Evolutionary conservation across 2,113 vertebrate genomes (phyloP), one percentile per base, ranked within the genome.

Genomic region (Toxostoma redivivum): DNA sequence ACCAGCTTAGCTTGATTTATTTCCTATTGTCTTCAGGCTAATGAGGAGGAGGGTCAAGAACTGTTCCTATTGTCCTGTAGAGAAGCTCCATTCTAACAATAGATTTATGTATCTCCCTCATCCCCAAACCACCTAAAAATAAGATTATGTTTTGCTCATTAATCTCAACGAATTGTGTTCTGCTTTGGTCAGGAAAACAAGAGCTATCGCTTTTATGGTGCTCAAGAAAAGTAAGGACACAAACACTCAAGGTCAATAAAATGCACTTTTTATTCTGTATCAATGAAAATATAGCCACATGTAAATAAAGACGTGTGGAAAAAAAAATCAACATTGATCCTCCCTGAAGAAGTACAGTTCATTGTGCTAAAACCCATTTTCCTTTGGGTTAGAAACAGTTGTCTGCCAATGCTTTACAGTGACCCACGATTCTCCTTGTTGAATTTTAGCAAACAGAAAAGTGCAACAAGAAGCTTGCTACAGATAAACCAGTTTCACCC

Each of bases 261-360:
- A 98, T 98, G 98, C 95, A 98, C 88, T 97, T 97, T 98, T 98
- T 98, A 98, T 98, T 98, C 92, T 91, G 76, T 97, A 96, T 98
- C 97, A 96, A 98, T 98, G 97, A 98, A 98, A 98, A 98, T 98
- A 98, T 97, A 98, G 96, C 97, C 97, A 98, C 97, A 98, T 97
- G 97, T 98, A 98, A 98, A 97, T 97, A 98, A 98, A 97, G 96
- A 96, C 44, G 81, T 96, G 97, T 97, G 96, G 65, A 90, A 95
- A 85, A 97, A 94, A 89, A 97, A 97, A 88, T 62, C 82, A 87
- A 96, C 94, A 35, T 97, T 97, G 95, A 97, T 97, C 96, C 97
- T 98, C 98, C 98, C 98, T 98, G 97, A 98, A 98, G 95, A 98
- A 97, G 92, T 96, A 97, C 94, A 98, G 96, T 98, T 97, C 97